Conservation (phyloP, 2,797 vertebrate species). For the Xerus rutilus region DNA sequence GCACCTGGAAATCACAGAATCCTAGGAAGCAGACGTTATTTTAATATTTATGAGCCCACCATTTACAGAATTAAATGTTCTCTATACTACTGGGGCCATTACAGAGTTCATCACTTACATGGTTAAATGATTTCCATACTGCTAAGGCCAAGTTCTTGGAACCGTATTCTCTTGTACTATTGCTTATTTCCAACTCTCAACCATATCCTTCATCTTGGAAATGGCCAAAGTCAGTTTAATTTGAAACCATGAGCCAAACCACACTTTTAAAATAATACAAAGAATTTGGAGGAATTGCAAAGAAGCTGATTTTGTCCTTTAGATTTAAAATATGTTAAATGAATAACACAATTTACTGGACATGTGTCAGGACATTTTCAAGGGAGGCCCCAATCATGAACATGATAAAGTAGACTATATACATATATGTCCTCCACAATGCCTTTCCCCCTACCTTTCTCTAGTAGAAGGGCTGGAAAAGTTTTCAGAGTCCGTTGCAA, state of each 20-base stretch:
- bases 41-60: slow-evolving; percentile 8
- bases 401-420: background rate
- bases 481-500: slow-evolving; percentile 47
- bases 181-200: slow-evolving; percentile 29
- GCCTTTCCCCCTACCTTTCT: background rate
- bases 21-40: slow-evolving; percentile 47
- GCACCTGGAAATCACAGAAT: slow-evolving; percentile 46
- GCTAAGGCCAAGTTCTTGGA: slow-evolving; percentile 42
- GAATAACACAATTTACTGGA: background rate
- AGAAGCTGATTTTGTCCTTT: background rate
- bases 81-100: background rate
- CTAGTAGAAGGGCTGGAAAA: background rate
- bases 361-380: slow-evolving; percentile 30
- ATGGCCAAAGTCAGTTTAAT: slow-evolving; percentile 58
- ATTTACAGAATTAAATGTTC: slow-evolving; percentile 52
- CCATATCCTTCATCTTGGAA: slow-evolving; percentile 61
- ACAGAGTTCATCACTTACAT: slow-evolving; percentile 23
- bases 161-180: slow-evolving; percentile 15
- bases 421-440: slow-evolving; percentile 29
- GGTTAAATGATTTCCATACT: slow-evolving; percentile 48
- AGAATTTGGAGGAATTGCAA: slow-evolving; percentile 23
- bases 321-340: slow-evolving; percentile 49
- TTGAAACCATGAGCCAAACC: slow-evolving; percentile 64
- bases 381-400: background rate
- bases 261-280: slow-evolving; percentile 64